Conservation (phyloP, 2,113 vertebrate species). For the Tapirus terrestris region DNA sequence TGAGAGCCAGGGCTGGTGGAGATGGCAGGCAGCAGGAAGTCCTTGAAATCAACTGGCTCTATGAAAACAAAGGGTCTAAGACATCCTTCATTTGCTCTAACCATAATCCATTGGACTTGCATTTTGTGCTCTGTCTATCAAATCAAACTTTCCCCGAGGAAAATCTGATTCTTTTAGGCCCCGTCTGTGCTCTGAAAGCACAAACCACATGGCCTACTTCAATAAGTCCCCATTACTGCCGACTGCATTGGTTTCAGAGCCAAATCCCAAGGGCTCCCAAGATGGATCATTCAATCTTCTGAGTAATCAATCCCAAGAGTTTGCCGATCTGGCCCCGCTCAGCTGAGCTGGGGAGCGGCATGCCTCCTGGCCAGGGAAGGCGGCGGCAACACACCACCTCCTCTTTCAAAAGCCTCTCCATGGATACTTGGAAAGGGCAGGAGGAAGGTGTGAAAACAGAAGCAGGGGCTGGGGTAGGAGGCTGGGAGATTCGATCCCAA, state of each 20-base stretch:
- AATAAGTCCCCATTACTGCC: constrained; percentile 83
- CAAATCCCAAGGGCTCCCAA: constrained; percentile 81
- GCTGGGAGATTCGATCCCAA: constrained; percentile 59
- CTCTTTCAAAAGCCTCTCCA: constrained; percentile 46
- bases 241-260: constrained; percentile 66
- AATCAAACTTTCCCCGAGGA: constrained; percentile 80
- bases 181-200: constrained; percentile 73
- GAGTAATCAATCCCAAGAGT: constrained; percentile 77
- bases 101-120: constrained; percentile 78
- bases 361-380: constrained; percentile 24
- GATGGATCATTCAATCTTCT: constrained; percentile 83
- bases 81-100: constrained; percentile 81
- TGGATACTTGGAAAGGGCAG: constrained; percentile 60
- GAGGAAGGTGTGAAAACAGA: constrained; percentile 61
- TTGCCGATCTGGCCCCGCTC: constrained; percentile 36
- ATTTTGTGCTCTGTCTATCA: constrained; percentile 80
- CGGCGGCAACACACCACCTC: constrained; percentile 8
- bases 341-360: constrained; percentile 69
- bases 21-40: constrained; percentile 7
- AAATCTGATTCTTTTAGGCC: constrained; percentile 77
- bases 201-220: constrained; percentile 74
- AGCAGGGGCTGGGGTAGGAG: neutral
- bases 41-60: constrained; percentile 71
- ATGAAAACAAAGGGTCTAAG: constrained; percentile 75
- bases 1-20: neutral